Conservation (phyloP, 2,888 invertebrate species). For the Eledone cirrhosa region DNA sequence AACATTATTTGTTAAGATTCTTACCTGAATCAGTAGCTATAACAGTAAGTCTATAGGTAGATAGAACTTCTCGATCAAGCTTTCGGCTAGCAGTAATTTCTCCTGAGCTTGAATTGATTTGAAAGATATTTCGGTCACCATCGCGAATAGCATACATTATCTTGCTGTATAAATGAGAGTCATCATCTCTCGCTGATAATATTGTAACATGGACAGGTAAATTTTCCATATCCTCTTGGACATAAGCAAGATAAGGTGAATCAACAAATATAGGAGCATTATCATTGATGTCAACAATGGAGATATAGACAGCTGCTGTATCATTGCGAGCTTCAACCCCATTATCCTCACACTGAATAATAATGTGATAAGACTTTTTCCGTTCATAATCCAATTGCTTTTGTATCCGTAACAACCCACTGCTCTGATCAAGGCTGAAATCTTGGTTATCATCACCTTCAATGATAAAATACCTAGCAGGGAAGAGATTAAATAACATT, state of each 20-base stretch:
- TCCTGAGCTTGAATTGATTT: constrained; percentile 68
- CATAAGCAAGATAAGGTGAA: constrained; percentile 92
- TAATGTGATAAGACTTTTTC: constrained; percentile 83
- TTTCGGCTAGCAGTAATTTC: constrained; percentile 76
- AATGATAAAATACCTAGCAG: constrained; percentile 78
- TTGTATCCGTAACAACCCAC: constrained; percentile 88
- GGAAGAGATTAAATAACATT: background rate
- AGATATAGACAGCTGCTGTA: constrained; percentile 78
- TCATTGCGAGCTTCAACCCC: constrained; percentile 72
- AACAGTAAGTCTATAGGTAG: constrained; percentile 84
- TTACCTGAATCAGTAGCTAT: constrained; percentile 86
- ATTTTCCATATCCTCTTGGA: constrained; percentile 78
- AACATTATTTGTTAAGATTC: constrained; percentile 30
- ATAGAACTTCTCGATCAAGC: constrained; percentile 84
- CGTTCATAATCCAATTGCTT: constrained; percentile 94
- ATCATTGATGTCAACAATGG: constrained; percentile 91
- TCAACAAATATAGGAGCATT: constrained; percentile 91
- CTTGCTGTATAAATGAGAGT: constrained; percentile 88
- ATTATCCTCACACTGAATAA: constrained; percentile 81
- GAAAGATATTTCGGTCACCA: constrained; percentile 84
- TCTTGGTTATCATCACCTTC: constrained; percentile 77
- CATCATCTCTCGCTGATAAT: constrained; percentile 88
- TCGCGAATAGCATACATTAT: constrained; percentile 93
- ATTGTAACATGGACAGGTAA: constrained; percentile 70
- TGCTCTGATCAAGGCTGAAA: constrained; percentile 75